Evolutionary conservation across 2,797 vertebrate genomes (phyloP), one percentile per base, ranked within the genome.

Genomic region (Poecilia picta): DNA sequence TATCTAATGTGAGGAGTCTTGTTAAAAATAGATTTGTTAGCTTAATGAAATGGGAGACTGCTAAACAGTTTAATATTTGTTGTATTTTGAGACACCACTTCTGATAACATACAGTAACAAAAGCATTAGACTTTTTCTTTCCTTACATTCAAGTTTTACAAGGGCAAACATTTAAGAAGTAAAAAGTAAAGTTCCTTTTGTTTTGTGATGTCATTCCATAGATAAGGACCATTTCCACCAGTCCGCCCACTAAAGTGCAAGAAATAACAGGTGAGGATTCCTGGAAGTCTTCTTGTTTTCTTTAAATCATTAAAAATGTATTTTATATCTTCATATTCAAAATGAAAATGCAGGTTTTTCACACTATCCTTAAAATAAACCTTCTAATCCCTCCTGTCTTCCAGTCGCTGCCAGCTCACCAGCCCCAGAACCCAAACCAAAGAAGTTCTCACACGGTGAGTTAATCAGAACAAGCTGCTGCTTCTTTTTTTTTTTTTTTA

Each of bases 361-460:
- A 39, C 33, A 36, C 16, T 18, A 66, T 18, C 8, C 10, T 68
- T 23, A 6, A 5, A 43, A n/a, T 41, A 12, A 70, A 2, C 20
- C 8, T 18, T 31, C 15, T 28, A 36, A 28, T 64, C n/a, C 3
- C 31, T 70, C 0, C 13, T 43, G 36, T 86, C 81, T 89, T 70
- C 47, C 85, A 95, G 94, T 91, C 45, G n/a, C 88, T 0, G 47
- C 87, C 83, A 88, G 81, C 10, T 36, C 80, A 25, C 62, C 91
- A 1, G 74, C 82, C 4, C 92, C 91, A 1, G 94, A 95, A 73
- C 92, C 85, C 0, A 94, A 93, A 87, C 81, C 83, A 64, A 95
- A 94, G 87, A 91, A 84, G 75, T 89, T 91, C 3, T 33, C 88
- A 28, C 81, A 87, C 2, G 95, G 96, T 96, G 82, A 94, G 95